Evolutionary conservation across 2,113 vertebrate species (phyloP).

Genomic region (Mionectes macconnelli): DNA sequence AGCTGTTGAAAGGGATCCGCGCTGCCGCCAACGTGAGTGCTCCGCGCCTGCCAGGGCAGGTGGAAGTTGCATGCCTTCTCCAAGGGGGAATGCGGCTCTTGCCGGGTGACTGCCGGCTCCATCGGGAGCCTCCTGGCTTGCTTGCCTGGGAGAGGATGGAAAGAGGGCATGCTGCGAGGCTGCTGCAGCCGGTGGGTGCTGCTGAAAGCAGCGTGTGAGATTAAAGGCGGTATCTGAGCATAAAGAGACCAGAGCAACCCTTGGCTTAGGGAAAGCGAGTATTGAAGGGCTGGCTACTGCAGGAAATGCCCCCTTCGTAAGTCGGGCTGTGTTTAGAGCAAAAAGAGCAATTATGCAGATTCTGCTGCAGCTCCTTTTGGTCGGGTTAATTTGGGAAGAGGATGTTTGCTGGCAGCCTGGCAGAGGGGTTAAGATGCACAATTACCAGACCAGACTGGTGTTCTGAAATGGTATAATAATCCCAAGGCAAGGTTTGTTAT

Average conservation of each 20-base stretch:
- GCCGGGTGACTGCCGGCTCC: not conserved
- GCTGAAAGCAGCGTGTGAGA: not conserved
- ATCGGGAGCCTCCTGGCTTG: not conserved
- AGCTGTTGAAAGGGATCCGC: conserved; percentile 22
- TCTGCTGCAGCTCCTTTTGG: not conserved
- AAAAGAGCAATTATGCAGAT: not conserved
- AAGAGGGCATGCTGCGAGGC: not conserved
- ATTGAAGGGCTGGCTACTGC: not conserved
- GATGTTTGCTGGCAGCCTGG: not conserved
- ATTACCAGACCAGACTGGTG: not conserved
- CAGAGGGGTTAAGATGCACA: not conserved
- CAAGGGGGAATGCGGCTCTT: not conserved
- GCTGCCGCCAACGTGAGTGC: conserved; percentile 27
- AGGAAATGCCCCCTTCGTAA: not conserved
- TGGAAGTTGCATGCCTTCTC: conserved; percentile 17
- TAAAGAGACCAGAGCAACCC: not conserved
- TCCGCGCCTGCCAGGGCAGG: not conserved
- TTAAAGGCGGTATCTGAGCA: not conserved
- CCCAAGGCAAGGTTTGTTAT: not conserved
- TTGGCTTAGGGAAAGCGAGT: not conserved
- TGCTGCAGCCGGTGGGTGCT: not conserved
- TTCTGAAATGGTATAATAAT: not conserved
- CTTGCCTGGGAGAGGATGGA: not conserved
- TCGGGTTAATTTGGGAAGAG: not conserved
- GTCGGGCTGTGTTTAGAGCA: not conserved